A percentile compares a stretch with the other conserved stretches of the same genome.
Conservation (phyloP, 2,797 vertebrate genomes). For the Rousettus madagascariensis region DNA sequence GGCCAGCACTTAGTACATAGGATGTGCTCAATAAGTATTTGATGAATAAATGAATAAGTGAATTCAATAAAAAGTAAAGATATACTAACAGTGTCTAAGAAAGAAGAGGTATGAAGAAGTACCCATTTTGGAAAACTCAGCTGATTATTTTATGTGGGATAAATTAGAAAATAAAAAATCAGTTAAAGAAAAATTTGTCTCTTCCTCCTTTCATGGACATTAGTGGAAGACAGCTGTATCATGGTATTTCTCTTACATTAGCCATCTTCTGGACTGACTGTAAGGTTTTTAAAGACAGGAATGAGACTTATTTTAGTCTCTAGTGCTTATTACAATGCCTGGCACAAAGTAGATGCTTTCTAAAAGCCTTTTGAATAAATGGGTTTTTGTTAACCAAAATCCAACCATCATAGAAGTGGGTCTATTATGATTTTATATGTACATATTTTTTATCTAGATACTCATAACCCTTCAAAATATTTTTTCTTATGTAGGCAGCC, state of each 20-base stretch:
- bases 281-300: background rate
- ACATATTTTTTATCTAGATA: background rate
- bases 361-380: background rate
- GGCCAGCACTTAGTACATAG: background rate
- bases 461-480: background rate
- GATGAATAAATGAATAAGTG: background rate
- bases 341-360: background rate
- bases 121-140: background rate
- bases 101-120: background rate
- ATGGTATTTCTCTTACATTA: background rate
- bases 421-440: background rate
- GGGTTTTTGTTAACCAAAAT: background rate
- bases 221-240: background rate
- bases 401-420: background rate
- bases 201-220: background rate
- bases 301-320: background rate
- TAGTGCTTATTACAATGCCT: background rate
- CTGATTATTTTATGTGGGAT: background rate
- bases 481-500: background rate
- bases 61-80: background rate
- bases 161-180: background rate
- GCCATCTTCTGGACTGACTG: background rate
- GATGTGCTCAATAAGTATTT: background rate
- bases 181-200: background rate
- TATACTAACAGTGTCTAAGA: background rate